Percentiles rank a stretch among this genome's conserved stretches.
phyloP scores from a whole-genome alignment of 2,888 invertebrate genomes.

The Meandrusa payeni region DNA sequence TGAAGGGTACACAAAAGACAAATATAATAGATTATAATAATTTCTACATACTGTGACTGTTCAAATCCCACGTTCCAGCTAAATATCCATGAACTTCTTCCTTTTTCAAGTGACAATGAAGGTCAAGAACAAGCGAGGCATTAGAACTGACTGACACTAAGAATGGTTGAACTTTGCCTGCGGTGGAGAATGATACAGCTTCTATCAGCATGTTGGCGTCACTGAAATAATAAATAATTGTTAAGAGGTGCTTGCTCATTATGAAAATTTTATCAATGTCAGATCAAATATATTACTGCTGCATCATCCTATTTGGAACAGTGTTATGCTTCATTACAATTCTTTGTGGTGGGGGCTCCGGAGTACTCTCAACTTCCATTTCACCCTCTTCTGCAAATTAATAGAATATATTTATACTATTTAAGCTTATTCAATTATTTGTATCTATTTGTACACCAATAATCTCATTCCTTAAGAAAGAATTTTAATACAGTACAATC shows the following conservation, averaged over 20 bases:
- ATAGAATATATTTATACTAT: background rate
- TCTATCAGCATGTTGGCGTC: slow-evolving; percentile 95
- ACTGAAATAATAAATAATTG: slow-evolving; percentile 74
- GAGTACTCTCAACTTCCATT: slow-evolving; percentile 81
- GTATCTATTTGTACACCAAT: too few species aligned
- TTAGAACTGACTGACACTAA: slow-evolving; percentile 92
- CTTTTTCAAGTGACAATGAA: slow-evolving; percentile 96
- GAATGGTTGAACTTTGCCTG: slow-evolving; percentile 96
- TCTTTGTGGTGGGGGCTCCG: slow-evolving; percentile 83
- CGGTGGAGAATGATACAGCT: slow-evolving; percentile 91
- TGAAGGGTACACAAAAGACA: too few species aligned
- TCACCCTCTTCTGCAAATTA: slow-evolving; percentile 72
- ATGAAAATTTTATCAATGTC: slow-evolving; percentile 5
- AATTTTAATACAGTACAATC: too few species aligned
- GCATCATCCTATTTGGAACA: slow-evolving; percentile 86
- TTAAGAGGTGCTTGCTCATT: background rate
- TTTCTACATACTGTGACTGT: slow-evolving; percentile 90
- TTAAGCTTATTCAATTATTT: too few species aligned
- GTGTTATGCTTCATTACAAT: slow-evolving; percentile 88
- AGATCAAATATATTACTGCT: slow-evolving; percentile 81
- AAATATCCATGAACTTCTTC: slow-evolving; percentile 98
- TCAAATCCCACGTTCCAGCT: slow-evolving; percentile 97
- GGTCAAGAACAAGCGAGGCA: slow-evolving; percentile 92
- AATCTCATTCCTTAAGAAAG: too few species aligned
- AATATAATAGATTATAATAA: too few species aligned